Evolutionary conservation across 2,797 vertebrate species (phyloP).

Genomic region (Perdix hodgsoniae): DNA sequence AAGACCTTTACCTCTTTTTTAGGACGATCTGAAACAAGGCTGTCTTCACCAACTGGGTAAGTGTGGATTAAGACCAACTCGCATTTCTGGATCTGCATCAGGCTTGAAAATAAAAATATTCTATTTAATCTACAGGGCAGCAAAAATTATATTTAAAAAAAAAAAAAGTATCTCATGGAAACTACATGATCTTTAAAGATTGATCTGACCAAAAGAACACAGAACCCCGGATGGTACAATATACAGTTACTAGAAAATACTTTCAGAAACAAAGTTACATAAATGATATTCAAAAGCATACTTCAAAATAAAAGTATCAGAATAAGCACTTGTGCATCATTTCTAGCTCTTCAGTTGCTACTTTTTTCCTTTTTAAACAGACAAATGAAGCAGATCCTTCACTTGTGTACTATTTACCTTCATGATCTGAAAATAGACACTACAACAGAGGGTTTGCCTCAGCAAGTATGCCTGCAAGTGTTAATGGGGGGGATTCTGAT

Average conservation of each 20-base stretch:
- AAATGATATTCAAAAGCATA: neutral
- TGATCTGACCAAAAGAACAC: neutral
- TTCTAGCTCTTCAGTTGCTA: neutral
- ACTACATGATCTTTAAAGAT: neutral
- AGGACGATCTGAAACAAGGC: slow-evolving; percentile 93
- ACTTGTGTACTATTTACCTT: neutral
- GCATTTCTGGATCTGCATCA: slow-evolving; percentile 98
- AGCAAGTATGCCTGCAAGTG: accelerated
- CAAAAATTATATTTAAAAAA: neutral
- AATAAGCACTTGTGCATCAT: neutral
- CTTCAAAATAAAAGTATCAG: neutral
- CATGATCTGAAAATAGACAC: neutral
- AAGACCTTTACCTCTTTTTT: slow-evolving; percentile 91
- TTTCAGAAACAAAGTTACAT: neutral
- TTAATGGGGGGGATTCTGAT: neutral
- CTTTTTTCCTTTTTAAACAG: neutral
- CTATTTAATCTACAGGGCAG: neutral
- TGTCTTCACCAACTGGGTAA: slow-evolving; percentile 95
- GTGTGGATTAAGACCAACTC: slow-evolving; percentile 96
- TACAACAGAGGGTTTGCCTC: neutral
- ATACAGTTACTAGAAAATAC: neutral
- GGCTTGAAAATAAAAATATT: slow-evolving; percentile 74
- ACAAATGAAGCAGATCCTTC: neutral
- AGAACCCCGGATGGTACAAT: neutral
- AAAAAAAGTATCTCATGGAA: neutral